Base-by-base conservation (phyloP, 2,888 invertebrate species). In the Leptinotarsa haldemani region DNA sequence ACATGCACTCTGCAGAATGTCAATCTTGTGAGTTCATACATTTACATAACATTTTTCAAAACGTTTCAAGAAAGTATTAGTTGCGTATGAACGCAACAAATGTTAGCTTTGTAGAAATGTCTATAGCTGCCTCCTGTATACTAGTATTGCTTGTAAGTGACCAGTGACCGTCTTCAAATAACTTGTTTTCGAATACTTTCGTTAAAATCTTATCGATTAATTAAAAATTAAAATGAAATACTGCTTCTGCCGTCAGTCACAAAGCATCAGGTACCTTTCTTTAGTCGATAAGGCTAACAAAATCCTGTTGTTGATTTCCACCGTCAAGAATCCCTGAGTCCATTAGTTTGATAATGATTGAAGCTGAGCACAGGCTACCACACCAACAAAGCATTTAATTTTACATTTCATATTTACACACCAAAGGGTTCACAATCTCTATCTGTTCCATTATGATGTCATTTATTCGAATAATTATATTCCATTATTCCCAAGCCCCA, bases 391-490 rank as follows among this genome's bases (percentile, higher is more conserved):
- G 40, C 61, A 61, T 61, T 61, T 12, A n/a, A 61, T 61, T 61
- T 61, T n/a, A 40, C 16, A 61, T 61, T 61, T 4, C 1, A 30
- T 20, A 20, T 20, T 58, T 16, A 61, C 40, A 9, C 61, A 40
- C 30, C 25, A n/a, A 16, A 30, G 30, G 61, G 30, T 30, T 30
- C n/a, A 16, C 9, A 61, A 25, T 40, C 40, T 40, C 61, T 61
- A 16, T 30, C 40, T 40, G 40, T 40, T 61, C 40, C 61, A 61
- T 61, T 61, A 61, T 30, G 61, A n/a, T 40, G 61, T 40, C 61
- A 61, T 40, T 3, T 40, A 40, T 40, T 61, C n/a, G 16, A 25
- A 61, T 61, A 25, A 61, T 30, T 61, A 16, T 40, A 40, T 61
- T 61, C 3, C 3, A 61, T 30, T n/a, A 61, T n/a, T 40, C 5